A percentile compares a stretch with the other conserved stretches of the same genome.
Evolutionary conservation across 2,113 vertebrate species (phyloP).

Genomic region (Centropus bengalensis): DNA sequence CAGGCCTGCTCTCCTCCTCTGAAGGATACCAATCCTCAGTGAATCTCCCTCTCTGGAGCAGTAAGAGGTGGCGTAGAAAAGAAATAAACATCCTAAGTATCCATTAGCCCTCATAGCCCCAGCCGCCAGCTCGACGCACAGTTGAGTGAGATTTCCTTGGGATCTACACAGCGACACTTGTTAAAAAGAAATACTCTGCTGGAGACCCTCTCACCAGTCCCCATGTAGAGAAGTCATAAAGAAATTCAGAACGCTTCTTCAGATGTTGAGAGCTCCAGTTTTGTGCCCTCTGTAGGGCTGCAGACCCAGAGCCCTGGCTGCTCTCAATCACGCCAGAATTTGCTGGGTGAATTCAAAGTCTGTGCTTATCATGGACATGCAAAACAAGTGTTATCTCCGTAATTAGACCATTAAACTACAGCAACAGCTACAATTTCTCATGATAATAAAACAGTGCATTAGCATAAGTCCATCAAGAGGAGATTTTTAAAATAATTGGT

Average conservation of each 20-base stretch:
- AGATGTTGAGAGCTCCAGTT: neutral
- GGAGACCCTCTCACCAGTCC: neutral
- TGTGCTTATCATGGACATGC: neutral
- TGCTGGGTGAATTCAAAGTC: conserved; percentile 9
- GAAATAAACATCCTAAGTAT: neutral
- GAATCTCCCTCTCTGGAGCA: neutral
- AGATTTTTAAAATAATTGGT: conserved; percentile 59
- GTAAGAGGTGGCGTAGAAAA: neutral
- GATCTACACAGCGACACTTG: accelerated
- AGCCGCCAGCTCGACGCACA: neutral
- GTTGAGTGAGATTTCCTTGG: neutral
- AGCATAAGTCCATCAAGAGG: conserved; percentile 48
- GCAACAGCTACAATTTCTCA: neutral
- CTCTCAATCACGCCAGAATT: neutral
- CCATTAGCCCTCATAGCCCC: neutral
- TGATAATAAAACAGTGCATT: conserved; percentile 28
- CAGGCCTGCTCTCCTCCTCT: neutral
- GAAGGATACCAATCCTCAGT: too few relatives aligned
- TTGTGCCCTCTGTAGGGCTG: neutral
- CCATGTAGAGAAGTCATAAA: neutral
- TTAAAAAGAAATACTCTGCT: neutral
- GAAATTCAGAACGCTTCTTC: neutral
- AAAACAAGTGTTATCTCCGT: conserved; percentile 41
- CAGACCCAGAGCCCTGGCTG: neutral
- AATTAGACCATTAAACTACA: conserved; percentile 35